These are phyloP conservation scores for Manacus vitellinus DNA, from an alignment of 2,113 vertebrate species.

Conservation along the genomic window DNA sequence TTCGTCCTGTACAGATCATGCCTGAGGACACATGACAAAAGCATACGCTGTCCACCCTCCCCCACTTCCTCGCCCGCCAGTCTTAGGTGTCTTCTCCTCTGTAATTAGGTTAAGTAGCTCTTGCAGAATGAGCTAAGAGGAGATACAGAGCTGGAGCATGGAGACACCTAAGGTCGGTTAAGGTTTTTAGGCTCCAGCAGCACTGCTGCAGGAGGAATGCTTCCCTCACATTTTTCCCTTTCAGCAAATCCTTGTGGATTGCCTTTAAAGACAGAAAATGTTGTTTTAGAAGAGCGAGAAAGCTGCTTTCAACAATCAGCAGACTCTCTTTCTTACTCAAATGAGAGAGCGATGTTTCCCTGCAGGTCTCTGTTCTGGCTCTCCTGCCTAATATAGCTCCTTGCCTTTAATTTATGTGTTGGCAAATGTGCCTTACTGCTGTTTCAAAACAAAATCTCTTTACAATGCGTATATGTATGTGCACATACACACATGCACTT, in stretches of 20 bases:
- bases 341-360: not conserved
- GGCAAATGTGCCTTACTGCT: not conserved
- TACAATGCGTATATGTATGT: rapidly evolving
- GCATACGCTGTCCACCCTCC: not conserved
- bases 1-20: not conserved
- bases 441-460: not conserved
- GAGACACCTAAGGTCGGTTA: not conserved
- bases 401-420: not conserved
- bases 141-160: not conserved
- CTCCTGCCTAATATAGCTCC: not conserved
- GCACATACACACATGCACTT: not conserved
- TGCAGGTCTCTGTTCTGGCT: not conserved
- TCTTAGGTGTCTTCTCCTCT: slow-evolving; percentile 7
- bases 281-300: not conserved
- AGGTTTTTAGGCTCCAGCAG: not conserved
- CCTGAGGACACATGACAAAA: not conserved
- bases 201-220: not conserved
- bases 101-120: slow-evolving; percentile 53
- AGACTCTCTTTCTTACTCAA: not conserved
- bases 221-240: not conserved
- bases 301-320: not conserved
- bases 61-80: not conserved
- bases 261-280: not conserved
- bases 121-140: slow-evolving; percentile 24
- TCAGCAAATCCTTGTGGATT: not conserved